A percentile compares a stretch with the other conserved stretches of the same genome.
Conservation (phyloP, 2,888 invertebrate species). For the Hofmannophila pseudospretella region DNA sequence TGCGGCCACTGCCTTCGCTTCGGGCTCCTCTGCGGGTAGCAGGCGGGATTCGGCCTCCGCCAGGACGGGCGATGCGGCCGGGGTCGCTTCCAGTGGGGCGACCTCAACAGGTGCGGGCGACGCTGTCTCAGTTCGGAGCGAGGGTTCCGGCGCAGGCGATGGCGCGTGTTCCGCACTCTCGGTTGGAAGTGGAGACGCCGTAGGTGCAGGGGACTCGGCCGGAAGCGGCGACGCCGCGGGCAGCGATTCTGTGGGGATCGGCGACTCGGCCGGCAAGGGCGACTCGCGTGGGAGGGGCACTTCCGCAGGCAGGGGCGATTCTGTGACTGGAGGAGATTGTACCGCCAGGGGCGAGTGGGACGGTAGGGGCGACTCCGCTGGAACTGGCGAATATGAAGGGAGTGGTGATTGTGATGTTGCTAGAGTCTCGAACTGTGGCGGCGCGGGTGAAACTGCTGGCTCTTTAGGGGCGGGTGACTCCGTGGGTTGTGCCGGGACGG, state of each 20-base stretch:
- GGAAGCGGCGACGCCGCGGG: conserved; percentile 17
- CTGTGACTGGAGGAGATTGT: background rate
- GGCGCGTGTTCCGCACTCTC: too few species aligned
- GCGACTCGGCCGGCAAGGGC: conserved; percentile 16
- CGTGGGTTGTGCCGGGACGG: conserved; percentile 17
- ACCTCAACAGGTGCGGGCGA: too few species aligned
- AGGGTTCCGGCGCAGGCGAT: too few species aligned
- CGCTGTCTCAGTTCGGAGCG: too few species aligned
- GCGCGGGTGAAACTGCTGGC: background rate
- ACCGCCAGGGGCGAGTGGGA: conserved; percentile 24
- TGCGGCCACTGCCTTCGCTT: conserved; percentile 6
- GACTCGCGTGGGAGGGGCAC: conserved; percentile 5
- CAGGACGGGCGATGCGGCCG: background rate
- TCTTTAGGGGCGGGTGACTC: conserved; percentile 1
- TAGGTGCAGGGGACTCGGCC: background rate
- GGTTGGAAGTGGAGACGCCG: conserved; percentile 16
- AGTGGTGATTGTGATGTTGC: too few species aligned
- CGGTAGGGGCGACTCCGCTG: conserved; percentile 25
- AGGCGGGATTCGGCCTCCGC: conserved; percentile 1
- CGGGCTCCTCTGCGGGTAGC: conserved; percentile 10
- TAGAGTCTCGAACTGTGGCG: conserved; percentile 17
- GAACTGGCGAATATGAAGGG: conserved; percentile 15
- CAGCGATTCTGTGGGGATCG: conserved; percentile 22
- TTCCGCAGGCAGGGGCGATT: conserved; percentile 11
- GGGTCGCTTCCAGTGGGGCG: too few species aligned